A percentile compares a stretch with the other conserved stretches of the same genome.
Evolutionary conservation across 1,140 invertebrate genomes (phyloP).

Genomic region (Meloidogyne chitwoodi): DNA sequence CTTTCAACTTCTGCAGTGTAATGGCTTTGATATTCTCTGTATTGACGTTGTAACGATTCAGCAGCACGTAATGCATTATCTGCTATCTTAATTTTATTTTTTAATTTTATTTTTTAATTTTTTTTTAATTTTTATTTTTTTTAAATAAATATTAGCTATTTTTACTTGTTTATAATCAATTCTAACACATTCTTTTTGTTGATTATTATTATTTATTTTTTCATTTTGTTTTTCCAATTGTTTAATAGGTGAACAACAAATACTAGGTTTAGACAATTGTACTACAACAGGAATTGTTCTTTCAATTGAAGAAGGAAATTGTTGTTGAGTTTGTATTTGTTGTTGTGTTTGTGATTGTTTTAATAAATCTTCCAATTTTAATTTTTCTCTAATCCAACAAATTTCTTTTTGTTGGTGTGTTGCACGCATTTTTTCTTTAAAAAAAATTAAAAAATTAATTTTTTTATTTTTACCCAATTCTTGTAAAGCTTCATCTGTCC

Average conservation of each 20-base stretch:
- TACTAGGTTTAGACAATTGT: neutral
- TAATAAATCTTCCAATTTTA: conserved; percentile 6
- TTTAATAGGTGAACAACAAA: neutral
- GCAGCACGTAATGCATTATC: conserved; percentile 50
- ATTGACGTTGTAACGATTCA: conserved; percentile 53
- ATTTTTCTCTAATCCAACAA: conserved; percentile 19
- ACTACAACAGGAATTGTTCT: neutral
- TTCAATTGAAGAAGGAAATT: neutral
- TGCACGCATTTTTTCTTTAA: conserved; percentile 24
- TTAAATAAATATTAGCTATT: neutral
- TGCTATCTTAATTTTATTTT: conserved; percentile 31
- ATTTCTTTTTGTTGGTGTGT: conserved; percentile 35
- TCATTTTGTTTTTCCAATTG: neutral
- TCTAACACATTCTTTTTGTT: neutral
- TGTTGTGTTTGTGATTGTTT: neutral
- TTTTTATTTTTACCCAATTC: conserved; percentile 14
- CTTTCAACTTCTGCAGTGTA: conserved; percentile 55
- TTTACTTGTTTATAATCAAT: neutral
- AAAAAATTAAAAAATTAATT: conserved; percentile 6
- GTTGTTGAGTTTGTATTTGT: neutral
- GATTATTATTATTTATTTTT: neutral
- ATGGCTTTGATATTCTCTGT: conserved; percentile 54
- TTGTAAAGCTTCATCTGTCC: conserved; percentile 45
- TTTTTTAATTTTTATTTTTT: neutral
- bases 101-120: neutral